Conservation (phyloP, 2,888 invertebrate genomes). For the Synergus japonicus region DNA sequence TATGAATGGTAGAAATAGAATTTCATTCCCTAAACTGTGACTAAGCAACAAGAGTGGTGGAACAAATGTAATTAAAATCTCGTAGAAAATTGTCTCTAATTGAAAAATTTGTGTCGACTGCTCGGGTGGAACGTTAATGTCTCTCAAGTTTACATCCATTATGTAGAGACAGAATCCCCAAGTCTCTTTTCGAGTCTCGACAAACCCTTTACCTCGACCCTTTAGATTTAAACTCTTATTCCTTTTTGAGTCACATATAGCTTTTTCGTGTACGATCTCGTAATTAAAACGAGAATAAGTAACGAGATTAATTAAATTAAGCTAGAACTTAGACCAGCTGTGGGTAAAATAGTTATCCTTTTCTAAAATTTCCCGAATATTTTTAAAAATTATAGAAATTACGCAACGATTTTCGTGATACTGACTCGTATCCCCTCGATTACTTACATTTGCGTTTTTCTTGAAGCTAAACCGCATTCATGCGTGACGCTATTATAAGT, state of each 20-base stretch:
- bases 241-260: neutral
- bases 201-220: neutral
- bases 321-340: neutral
- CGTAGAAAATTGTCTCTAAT: conserved; percentile 62
- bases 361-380: too few relatives aligned
- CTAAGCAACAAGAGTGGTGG: conserved; percentile 52
- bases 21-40: neutral
- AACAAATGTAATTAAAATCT: conserved; percentile 62
- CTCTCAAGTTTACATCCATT: conserved; percentile 30
- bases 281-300: neutral
- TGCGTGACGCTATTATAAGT: conserved; percentile 5
- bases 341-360: too few relatives aligned
- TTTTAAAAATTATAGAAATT: too few relatives aligned
- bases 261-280: neutral
- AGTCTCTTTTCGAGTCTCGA: neutral
- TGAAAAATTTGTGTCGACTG: conserved; percentile 57
- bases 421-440: neutral
- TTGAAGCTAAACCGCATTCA: neutral
- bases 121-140: conserved; percentile 51
- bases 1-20: neutral
- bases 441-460: neutral
- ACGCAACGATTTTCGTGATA: neutral
- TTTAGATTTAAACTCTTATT: neutral
- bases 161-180: conserved; percentile 4
- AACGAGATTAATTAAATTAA: conserved; percentile 13